These are phyloP conservation scores for Rhinopomastus cyanomelas DNA, from an alignment of 2,113 vertebrate genomes.

Conservation along the genomic window DNA sequence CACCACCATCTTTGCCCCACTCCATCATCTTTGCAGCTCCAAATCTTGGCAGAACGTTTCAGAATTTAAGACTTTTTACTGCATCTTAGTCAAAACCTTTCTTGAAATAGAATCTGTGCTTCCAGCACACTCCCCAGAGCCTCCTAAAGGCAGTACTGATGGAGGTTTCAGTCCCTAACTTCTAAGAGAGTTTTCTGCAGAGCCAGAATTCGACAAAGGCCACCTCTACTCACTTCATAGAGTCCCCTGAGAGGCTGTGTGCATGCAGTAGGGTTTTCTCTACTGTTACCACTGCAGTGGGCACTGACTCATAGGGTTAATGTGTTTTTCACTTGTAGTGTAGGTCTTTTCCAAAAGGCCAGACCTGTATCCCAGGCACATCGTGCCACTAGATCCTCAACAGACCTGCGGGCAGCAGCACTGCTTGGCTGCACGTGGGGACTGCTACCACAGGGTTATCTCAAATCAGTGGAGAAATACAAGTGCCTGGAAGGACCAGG, in stretches of 20 bases:
- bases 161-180: not conserved
- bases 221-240: not conserved
- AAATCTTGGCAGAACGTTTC: not conserved
- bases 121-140: not conserved
- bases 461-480: not conserved
- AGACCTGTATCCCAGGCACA: not conserved
- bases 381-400: not conserved
- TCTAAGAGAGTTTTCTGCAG: not conserved
- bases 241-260: not conserved
- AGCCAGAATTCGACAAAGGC: not conserved
- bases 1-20: too few species aligned
- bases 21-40: too few species aligned
- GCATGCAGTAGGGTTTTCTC: not conserved
- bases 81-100: not conserved
- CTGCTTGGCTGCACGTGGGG: not conserved
- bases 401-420: not conserved
- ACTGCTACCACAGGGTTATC: not conserved
- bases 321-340: not conserved
- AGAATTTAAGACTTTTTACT: not conserved
- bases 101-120: not conserved
- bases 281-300: not conserved
- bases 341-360: not conserved
- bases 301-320: not conserved
- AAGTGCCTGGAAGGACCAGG: not conserved
- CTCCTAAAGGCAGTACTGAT: not conserved